A percentile compares a stretch with the other conserved stretches of the same genome.
Conservation (phyloP, 2,888 invertebrate species). For the Nesidiocoris tenuis region DNA sequence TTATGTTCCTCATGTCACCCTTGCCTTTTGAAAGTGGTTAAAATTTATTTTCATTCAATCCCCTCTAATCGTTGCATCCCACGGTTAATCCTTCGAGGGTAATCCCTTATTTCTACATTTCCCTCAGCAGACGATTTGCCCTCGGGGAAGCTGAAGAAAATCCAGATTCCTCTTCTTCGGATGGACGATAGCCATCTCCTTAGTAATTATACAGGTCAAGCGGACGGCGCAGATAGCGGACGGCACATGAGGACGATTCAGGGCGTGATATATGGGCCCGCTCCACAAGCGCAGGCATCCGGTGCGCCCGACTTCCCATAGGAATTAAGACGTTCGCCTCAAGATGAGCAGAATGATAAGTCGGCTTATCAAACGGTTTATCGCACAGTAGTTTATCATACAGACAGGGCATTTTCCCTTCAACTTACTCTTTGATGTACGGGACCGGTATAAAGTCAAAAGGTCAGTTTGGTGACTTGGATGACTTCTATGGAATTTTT, state of each 20-base stretch:
- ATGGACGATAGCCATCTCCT: conserved; percentile 1
- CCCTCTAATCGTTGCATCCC: too few relatives aligned
- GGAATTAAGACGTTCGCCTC: conserved; percentile 32
- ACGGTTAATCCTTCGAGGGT: too few relatives aligned
- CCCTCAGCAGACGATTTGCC: background rate
- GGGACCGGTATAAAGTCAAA: background rate
- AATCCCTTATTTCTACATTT: too few relatives aligned
- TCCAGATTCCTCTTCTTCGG: background rate
- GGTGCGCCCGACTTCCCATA: conserved; percentile 22
- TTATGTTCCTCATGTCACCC: too few relatives aligned
- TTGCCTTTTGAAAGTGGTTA: too few relatives aligned
- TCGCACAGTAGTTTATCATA: conserved; percentile 23
- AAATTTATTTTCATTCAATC: too few relatives aligned
- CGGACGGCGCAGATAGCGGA: conserved; percentile 3
- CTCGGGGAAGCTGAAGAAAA: conserved; percentile 1
- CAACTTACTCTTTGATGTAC: background rate
- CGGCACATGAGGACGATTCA: background rate
- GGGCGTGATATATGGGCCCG: conserved; percentile 17
- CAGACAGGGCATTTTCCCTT: background rate
- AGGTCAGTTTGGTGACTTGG: background rate
- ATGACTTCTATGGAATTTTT: too few relatives aligned
- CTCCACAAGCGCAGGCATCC: conserved; percentile 15
- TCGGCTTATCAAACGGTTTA: too few relatives aligned
- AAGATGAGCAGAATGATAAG: conserved; percentile 22
- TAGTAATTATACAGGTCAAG: conserved; percentile 9